Evolutionary conservation across 2,888 invertebrate species (phyloP).

Genomic region (Brenthis daphne): DNA sequence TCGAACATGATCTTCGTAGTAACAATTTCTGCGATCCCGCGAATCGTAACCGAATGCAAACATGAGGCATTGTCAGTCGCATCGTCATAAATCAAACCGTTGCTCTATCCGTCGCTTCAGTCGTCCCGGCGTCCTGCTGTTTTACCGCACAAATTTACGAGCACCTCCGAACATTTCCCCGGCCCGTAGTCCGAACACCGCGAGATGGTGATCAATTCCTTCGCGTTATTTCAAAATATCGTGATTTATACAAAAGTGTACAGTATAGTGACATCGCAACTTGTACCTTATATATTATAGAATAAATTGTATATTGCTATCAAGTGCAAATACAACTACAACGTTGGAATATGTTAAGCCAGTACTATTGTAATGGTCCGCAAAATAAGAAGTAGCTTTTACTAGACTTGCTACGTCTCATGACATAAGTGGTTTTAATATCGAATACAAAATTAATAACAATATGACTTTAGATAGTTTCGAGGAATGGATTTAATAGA

Average conservation of each 20-base stretch:
- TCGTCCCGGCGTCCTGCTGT: slow-evolving; percentile 73
- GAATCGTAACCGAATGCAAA: slow-evolving; percentile 45
- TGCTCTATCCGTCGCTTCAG: slow-evolving; percentile 75
- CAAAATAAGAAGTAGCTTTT: slow-evolving; percentile 24
- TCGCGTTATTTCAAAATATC: slow-evolving; percentile 78
- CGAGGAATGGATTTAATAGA: background rate
- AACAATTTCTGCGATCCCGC: slow-evolving; percentile 40
- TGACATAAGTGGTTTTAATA: background rate
- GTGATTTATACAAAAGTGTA: slow-evolving; percentile 73
- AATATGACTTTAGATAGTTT: background rate
- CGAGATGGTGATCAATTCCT: slow-evolving; percentile 72
- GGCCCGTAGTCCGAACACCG: slow-evolving; percentile 56
- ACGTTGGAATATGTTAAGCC: slow-evolving; percentile 8
- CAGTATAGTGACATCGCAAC: slow-evolving; percentile 31
- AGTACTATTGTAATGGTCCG: slow-evolving; percentile 20
- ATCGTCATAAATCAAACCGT: slow-evolving; percentile 69
- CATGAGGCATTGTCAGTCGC: slow-evolving; percentile 55
- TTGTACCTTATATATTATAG: slow-evolving; percentile 26
- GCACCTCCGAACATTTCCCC: slow-evolving; percentile 66
- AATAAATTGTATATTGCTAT: slow-evolving; percentile 19
- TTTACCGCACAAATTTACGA: slow-evolving; percentile 79
- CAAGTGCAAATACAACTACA: slow-evolving; percentile 2
- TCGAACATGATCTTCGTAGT: slow-evolving; percentile 28
- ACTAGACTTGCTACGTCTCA: slow-evolving; percentile 7
- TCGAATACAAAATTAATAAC: background rate